Base-by-base conservation (phyloP, 2,888 invertebrate species). In the Scaptodrosophila latifasciaeformis region DNA sequence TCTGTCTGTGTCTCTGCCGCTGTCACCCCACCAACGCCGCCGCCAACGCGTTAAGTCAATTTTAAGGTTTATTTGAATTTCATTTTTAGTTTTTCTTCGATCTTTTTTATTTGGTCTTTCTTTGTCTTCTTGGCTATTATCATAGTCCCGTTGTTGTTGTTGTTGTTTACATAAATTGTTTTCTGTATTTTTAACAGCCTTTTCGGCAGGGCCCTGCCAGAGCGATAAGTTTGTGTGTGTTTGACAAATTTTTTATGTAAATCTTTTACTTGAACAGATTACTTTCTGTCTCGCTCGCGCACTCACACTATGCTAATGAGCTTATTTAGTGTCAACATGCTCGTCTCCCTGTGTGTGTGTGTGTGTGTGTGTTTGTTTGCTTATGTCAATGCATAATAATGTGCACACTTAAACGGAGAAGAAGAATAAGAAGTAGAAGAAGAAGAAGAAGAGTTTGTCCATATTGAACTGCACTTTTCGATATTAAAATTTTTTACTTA, bases 61-160 rank as follows among this genome's bases (percentile, higher is more conserved):
- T 80, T 74, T 67, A 74, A 74, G 78, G 80, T 79, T 70, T 74
- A 80, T 74, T 72, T 72, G 64, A 72, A 79, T 76, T 76, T 79
- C 54, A 75, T 68, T 65, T 66, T 71, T 53, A 68, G 69, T 69
- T 72, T 79, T 77, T 57, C 52, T 42, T 31, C 4, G 40, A 21
- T 18, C 44, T 50, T 46, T 45, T 40, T 18, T 37, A 12, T 7
- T 39, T 31, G 21, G 19, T 9, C 18, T 29, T 12, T 10, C 17
- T 24, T 10, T 21, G n/a, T n/a, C 13, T 10, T 37, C 17, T 2
- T 17, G 17, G 31, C 35, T 19, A 2, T 15, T 17, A 7, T 35
- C 27, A 15, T 6, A 21, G 40, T 39, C 46, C 34, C 27, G 42
- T 46, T 27, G 30, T 39, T 54, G 49, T 54, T 48, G 57, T 24